These are phyloP conservation scores for Alviniconcha marisindica DNA, from an alignment of 1,140 invertebrate species.

Conservation along the genomic window DNA sequence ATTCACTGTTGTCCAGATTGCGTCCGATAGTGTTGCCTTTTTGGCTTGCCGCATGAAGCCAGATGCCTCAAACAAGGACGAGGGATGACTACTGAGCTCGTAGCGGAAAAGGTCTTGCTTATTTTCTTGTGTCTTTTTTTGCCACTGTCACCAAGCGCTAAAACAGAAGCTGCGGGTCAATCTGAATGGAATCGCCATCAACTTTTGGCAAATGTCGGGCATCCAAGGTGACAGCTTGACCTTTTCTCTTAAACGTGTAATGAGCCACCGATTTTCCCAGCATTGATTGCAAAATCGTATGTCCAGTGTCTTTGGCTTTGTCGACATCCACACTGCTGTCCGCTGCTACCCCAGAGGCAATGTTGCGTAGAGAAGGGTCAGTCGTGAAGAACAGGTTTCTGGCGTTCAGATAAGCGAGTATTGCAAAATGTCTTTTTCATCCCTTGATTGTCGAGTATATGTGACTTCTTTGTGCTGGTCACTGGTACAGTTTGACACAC, in stretches of 20 bases:
- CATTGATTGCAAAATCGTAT: conserved; percentile 41
- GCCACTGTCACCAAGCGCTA: conserved; percentile 42
- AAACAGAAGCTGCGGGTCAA: conserved; percentile 53
- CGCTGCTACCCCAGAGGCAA: conserved; percentile 46
- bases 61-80: conserved; percentile 43
- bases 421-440: conserved; percentile 36
- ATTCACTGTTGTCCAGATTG: conserved; percentile 26
- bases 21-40: conserved; percentile 19
- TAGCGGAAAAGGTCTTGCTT: conserved; percentile 32
- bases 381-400: conserved; percentile 43
- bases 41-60: conserved; percentile 25
- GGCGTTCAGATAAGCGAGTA: conserved; percentile 33
- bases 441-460: conserved; percentile 22
- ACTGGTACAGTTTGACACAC: conserved; percentile 39
- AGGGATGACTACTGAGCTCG: conserved; percentile 38
- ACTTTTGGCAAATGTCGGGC: conserved; percentile 34
- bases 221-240: conserved; percentile 43
- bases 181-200: conserved; percentile 43
- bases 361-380: conserved; percentile 38
- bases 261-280: conserved; percentile 25
- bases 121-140: neutral
- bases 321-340: conserved; percentile 47
- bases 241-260: conserved; percentile 42
- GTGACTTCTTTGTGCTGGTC: conserved; percentile 51
- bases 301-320: conserved; percentile 31